A percentile compares a stretch with the other conserved stretches of the same genome.
Evolutionary conservation across 2,888 invertebrate genomes (phyloP).

Genomic region (Macaria notata): DNA sequence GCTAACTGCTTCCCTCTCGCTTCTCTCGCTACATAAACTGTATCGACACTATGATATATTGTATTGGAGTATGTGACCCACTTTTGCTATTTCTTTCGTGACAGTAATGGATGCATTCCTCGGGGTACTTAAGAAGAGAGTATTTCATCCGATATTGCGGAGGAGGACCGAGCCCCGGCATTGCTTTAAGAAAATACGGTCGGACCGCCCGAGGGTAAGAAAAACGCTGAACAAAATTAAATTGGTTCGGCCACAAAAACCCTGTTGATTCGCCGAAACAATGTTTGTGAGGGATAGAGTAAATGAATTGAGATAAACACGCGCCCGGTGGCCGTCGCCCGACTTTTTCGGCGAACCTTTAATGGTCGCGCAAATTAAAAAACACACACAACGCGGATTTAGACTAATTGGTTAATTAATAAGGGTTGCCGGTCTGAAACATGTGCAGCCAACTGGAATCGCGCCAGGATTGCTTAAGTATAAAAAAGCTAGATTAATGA

Average conservation of each 20-base stretch:
- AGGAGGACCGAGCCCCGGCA: slow-evolving; percentile 2
- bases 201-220: slow-evolving; percentile 14
- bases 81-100: slow-evolving; percentile 24
- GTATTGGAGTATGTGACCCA: slow-evolving; percentile 26
- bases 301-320: slow-evolving; percentile 56
- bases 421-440: slow-evolving; percentile 60
- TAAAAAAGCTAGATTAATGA: slow-evolving; percentile 62
- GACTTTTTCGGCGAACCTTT: slow-evolving; percentile 56
- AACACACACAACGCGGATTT: slow-evolving; percentile 63
- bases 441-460: slow-evolving; percentile 62
- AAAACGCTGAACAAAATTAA: slow-evolving; percentile 24
- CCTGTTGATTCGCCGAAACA: slow-evolving; percentile 48
- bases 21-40: slow-evolving; percentile 24
- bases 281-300: slow-evolving; percentile 47
- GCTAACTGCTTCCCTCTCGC: slow-evolving; percentile 25
- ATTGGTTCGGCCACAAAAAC: slow-evolving; percentile 27
- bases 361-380: slow-evolving; percentile 67
- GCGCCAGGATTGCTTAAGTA: slow-evolving; percentile 59
- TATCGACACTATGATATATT: slow-evolving; percentile 32
- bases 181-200: slow-evolving; percentile 14
- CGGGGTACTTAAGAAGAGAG: slow-evolving; percentile 5
- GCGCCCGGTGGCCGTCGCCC: slow-evolving; percentile 41
- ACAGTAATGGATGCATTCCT: slow-evolving; percentile 22
- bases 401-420: slow-evolving; percentile 79
- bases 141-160: slow-evolving; percentile 1